A percentile compares a stretch with the other conserved stretches of the same genome.
These are phyloP conservation scores for Leptocoma aspasia DNA, from an alignment of 2,113 vertebrate species.

Conservation along the genomic window DNA sequence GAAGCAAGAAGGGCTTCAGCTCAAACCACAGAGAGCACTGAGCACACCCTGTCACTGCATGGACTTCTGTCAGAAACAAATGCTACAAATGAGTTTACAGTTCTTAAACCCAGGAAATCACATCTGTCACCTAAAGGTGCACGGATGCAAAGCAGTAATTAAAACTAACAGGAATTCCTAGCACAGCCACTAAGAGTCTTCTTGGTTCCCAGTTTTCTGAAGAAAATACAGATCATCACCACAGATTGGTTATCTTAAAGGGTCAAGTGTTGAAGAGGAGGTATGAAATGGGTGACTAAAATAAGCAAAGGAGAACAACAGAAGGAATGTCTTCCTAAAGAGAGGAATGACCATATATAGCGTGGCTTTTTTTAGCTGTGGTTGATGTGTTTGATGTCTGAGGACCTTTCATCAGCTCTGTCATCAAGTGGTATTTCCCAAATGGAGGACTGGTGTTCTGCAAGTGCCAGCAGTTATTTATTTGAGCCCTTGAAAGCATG, in stretches of 20 bases:
- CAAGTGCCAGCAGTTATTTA: background rate
- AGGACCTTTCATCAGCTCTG: constrained; percentile 39
- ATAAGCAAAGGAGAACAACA: constrained; percentile 49
- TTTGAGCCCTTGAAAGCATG: background rate
- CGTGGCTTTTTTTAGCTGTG: background rate
- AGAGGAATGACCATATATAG: constrained; percentile 47
- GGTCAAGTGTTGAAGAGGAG: constrained; percentile 64
- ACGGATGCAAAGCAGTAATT: background rate
- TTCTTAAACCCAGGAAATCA: background rate
- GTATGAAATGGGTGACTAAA: constrained; percentile 55
- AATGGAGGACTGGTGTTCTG: background rate
- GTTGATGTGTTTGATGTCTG: constrained; percentile 30
- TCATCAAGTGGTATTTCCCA: constrained; percentile 37
- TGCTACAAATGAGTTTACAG: background rate
- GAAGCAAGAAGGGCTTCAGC: constrained; percentile 2
- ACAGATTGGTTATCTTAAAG: constrained; percentile 51
- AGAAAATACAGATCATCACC: background rate
- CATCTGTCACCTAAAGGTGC: background rate
- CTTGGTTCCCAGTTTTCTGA: background rate
- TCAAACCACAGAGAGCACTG: background rate
- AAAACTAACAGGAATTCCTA: background rate
- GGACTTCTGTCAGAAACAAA: background rate
- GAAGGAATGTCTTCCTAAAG: constrained; percentile 37
- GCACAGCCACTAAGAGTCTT: background rate
- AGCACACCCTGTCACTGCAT: background rate